Percentiles rank a stretch among this genome's conserved stretches.
Evolutionary conservation across 2,888 invertebrate genomes (phyloP).

Genomic region (Theristus sp.): DNA sequence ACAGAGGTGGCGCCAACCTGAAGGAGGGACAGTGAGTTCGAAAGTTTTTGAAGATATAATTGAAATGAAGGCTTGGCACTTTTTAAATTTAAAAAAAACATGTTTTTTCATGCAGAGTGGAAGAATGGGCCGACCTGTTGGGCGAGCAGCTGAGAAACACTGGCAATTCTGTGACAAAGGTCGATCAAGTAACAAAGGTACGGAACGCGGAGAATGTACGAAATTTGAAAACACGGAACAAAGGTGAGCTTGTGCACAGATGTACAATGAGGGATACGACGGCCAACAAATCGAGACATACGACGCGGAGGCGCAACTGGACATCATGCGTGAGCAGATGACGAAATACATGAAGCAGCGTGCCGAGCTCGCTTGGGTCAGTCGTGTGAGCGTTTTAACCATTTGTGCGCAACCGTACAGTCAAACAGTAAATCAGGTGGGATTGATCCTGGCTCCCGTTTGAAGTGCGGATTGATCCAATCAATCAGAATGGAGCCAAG

Average conservation of each 20-base stretch:
- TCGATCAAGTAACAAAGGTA: too few relatives aligned
- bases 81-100: background rate
- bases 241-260: too few relatives aligned
- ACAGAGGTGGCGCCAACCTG: background rate
- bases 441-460: too few relatives aligned
- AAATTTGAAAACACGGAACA: too few relatives aligned
- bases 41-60: background rate
- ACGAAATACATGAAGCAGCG: background rate
- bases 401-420: too few relatives aligned
- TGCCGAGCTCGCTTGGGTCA: background rate
- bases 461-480: too few relatives aligned
- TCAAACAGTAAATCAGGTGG: too few relatives aligned
- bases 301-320: background rate
- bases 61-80: too few relatives aligned
- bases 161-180: background rate
- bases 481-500: too few relatives aligned
- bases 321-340: background rate
- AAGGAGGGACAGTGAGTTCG: background rate
- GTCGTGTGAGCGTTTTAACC: too few relatives aligned
- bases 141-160: background rate
- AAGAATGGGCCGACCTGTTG: background rate
- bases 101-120: background rate
- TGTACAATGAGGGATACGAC: background rate
- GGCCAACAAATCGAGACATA: background rate
- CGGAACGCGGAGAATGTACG: too few relatives aligned